Evolutionary conservation across 37 sponge, comb jelly and placozoan species (phyloP).

Genomic region (Cliona cf. orientalis): DNA sequence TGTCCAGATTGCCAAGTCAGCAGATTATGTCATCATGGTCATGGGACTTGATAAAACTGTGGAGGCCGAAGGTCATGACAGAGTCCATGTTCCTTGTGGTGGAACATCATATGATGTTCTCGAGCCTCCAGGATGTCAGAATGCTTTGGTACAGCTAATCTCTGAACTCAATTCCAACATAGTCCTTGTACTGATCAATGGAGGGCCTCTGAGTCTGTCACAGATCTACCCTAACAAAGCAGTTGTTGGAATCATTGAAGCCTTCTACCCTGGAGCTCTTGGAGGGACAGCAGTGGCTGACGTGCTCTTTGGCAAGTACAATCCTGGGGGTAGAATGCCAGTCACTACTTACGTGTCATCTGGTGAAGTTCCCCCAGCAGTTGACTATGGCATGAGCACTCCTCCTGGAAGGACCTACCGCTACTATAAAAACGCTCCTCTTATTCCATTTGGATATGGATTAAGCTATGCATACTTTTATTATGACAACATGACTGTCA

Average conservation of each 20-base stretch:
- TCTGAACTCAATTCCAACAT: slow-evolving; percentile 1
- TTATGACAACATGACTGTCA: slow-evolving; percentile 28
- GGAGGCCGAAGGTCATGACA: slow-evolving; percentile 71
- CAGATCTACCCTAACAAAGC: slow-evolving; percentile 14
- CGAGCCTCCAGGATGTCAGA: slow-evolving; percentile 67
- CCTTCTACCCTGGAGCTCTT: slow-evolving; percentile 69
- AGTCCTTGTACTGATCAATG: slow-evolving; percentile 67
- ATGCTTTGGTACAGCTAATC: slow-evolving; percentile 32
- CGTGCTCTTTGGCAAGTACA: slow-evolving; percentile 62
- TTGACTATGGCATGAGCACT: slow-evolving; percentile 40
- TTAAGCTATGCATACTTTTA: slow-evolving; percentile 48
- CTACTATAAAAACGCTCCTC: slow-evolving; percentile 27
- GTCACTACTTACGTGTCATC: slow-evolving; percentile 6
- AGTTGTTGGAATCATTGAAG: slow-evolving; percentile 56
- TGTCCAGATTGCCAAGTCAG: slow-evolving; percentile 8
- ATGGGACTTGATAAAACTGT: slow-evolving; percentile 61
- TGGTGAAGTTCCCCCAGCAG: slow-evolving; percentile 8
- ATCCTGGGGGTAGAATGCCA: slow-evolving; percentile 64
- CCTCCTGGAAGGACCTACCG: slow-evolving; percentile 53
- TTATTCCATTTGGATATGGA: slow-evolving; percentile 63
- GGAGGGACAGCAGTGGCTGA: slow-evolving; percentile 66
- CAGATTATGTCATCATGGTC: slow-evolving; percentile 70
- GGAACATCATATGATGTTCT: slow-evolving; percentile 8
- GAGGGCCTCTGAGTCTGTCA: slow-evolving; percentile 66
- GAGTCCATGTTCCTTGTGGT: slow-evolving; percentile 31